These are phyloP conservation scores for Melinopterus prodromus DNA, from an alignment of 2,888 invertebrate genomes.

Conservation along the genomic window DNA sequence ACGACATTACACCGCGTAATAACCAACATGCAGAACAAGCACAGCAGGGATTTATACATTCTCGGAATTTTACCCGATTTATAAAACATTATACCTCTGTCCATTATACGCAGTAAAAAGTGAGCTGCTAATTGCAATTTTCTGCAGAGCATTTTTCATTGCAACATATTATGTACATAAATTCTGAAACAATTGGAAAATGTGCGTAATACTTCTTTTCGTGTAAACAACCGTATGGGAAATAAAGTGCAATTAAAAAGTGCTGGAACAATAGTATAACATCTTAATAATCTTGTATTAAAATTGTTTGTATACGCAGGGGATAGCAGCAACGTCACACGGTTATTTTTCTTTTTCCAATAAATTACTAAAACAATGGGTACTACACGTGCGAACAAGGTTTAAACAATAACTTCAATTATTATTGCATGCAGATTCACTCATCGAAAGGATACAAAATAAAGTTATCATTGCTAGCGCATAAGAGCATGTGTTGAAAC, in stretches of 20 bases:
- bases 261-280: not conserved
- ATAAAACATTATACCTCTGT: too few relatives aligned
- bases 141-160: not conserved
- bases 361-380: not conserved
- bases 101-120: not conserved
- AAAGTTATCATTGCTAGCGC: not conserved
- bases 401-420: not conserved
- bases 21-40: too few relatives aligned
- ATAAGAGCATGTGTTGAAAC: too few relatives aligned
- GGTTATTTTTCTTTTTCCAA: not conserved
- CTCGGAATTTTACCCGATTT: too few relatives aligned
- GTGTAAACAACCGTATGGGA: not conserved
- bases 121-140: not conserved
- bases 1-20: too few relatives aligned
- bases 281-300: not conserved
- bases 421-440: not conserved
- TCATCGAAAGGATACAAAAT: not conserved
- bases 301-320: not conserved
- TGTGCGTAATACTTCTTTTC: not conserved
- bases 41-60: too few relatives aligned
- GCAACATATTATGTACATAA: not conserved
- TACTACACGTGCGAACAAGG: not conserved
- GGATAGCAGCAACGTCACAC: not conserved
- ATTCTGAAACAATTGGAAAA: not conserved
- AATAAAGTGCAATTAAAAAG: not conserved